phyloP scores from a whole-genome alignment of 2,113 vertebrate genomes.

The Acinonyx jubatus region DNA sequence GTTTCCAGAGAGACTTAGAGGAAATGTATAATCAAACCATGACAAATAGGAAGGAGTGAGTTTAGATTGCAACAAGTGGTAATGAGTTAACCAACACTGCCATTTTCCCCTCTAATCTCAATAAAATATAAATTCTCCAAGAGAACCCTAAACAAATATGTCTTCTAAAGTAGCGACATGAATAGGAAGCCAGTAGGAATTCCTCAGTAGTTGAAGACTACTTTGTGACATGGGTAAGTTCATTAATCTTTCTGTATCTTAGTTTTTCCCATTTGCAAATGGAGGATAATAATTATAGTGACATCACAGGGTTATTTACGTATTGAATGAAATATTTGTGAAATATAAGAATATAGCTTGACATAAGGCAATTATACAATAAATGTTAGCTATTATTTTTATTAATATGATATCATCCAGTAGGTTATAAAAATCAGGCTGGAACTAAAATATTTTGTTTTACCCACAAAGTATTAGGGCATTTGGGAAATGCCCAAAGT shows the following conservation, averaged over 20 bases:
- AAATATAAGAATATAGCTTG: not conserved
- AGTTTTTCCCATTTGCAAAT: not conserved
- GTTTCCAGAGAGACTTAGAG: not conserved
- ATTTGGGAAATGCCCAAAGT: not conserved
- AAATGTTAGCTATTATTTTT: slow-evolving; percentile 28
- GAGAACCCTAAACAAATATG: not conserved
- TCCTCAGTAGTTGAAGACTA: not conserved
- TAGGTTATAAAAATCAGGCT: not conserved
- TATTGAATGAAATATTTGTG: not conserved
- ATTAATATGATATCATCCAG: not conserved
- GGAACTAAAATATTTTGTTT: slow-evolving; percentile 19
- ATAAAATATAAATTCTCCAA: slow-evolving; percentile 27
- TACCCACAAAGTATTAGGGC: not conserved
- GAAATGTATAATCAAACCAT: not conserved
- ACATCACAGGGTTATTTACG: not conserved
- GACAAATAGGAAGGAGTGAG: not conserved
- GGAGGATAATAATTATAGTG: not conserved
- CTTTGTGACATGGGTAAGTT: not conserved
- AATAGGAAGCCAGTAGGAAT: not conserved
- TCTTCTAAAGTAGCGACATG: not conserved
- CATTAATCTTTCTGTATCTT: not conserved
- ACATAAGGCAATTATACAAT: not conserved
- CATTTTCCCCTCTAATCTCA: not conserved
- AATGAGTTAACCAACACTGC: not conserved
- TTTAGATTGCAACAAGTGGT: not conserved